Evolutionary conservation across 1,140 invertebrate genomes (phyloP), one percentile per base, ranked within the genome.

Genomic region (Diabrotica virgifera): DNA sequence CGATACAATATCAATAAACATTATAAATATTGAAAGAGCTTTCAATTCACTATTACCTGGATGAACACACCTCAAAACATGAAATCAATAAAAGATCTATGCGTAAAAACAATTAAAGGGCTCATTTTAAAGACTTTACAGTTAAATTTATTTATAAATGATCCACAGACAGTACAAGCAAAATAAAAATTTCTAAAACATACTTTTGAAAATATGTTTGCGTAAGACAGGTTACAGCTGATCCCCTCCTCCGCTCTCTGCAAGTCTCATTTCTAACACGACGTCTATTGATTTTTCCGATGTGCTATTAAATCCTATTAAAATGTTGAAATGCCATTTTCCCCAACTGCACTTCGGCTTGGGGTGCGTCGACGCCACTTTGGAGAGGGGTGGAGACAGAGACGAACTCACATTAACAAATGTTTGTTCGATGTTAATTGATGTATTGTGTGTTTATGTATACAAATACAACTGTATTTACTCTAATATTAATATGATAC

Each of bases 281-380:
- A 13, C 52, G 52, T n/a, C 12, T 54, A 54, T 54, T 54, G 52
- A 54, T 54, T 54, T 54, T 54, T 54, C 10, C 40, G 40, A 35
- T 35, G 52, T 54, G 24, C 52, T 35, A 54, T 54, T 54, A 54
- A 54, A 54, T 35, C 52, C 12, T 54, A 54, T 54, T 54, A 54
- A 54, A 54, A 54, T 54, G 52, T 54, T 54, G 52, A 54, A 54
- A 54, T 54, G 52, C 12, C 52, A 54, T 54, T 54, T 54, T 54
- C 52, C 40, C 52, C 52, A 54, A 35, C 52, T 54, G 52, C 52
- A 35, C 52, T 54, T 12, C 52, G 52, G 52, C 52, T 13, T n/a
- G 52, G 24, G 52, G 24, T 46, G 40, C 40, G 40, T 10, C 40
- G 40, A 46, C 40, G 40, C 40, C 40, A n/a, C 40, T 46, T 46